Evolutionary conservation across 2,888 invertebrate genomes (phyloP), one percentile per base, ranked within the genome.

Genomic region (Carpatolechia fugitivella): DNA sequence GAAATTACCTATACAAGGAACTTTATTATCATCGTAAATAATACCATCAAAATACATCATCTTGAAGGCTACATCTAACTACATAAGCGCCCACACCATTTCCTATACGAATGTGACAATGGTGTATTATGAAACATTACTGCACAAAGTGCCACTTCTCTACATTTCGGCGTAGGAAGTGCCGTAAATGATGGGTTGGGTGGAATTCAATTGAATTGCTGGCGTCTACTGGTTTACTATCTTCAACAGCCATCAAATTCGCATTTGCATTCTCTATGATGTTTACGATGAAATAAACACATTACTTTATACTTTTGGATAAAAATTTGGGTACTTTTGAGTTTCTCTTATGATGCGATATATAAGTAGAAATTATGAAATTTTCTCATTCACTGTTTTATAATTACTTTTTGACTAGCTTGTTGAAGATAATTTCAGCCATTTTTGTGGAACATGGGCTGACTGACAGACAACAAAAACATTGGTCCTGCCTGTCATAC

Each of bases 171-270:
- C 24, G 7, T 11, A 29, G 44, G 44, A 48, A 49, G 20, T 36
- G 38, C 24, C 50, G 6, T 13, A 50, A 50, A 50, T 38, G 13
- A 50, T 36, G 13, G 2, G 50, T 38, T 38, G 20, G 18, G n/a
- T n/a, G 3, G 20, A 29, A 13, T 50, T 36, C 50, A 46, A 48
- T 41, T 35, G 52, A 53, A 53, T 53, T 44, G 44, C 40, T 20
- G 52, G 11, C 29, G 24, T 24, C 24, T 24, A 24, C 24, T 24
- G 24, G 6, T 24, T 24, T 6, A 10, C 14, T 36, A 53, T 46
- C 46, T 52, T 18, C 16, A 20, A 52, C 36, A 31, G 35, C 14
- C 46, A 53, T 53, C 52, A 53, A 20, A 20, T 53, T 53, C 52
- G 44, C 52, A 53, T 53, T 53, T 46, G 35, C 16, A 18, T 14